Base-by-base conservation (phyloP, 2,113 vertebrate genomes). In the Cyphomyrus plagiostoma region DNA sequence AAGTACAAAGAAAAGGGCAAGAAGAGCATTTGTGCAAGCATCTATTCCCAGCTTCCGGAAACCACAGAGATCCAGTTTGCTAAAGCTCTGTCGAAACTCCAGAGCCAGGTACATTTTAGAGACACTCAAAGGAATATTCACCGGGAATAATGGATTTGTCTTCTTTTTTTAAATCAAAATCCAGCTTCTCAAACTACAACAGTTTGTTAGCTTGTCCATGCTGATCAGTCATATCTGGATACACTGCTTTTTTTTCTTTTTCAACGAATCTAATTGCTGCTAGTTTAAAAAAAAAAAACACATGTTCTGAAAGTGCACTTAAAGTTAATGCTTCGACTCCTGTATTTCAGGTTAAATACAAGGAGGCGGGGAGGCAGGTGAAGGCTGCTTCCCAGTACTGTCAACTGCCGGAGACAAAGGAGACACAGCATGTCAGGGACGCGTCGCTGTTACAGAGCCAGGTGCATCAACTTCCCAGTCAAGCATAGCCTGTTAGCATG, bases 371-470 rank as follows among this genome's bases (percentile, higher is more conserved):
- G 0, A 93, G 49, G 91, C 94, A 91, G 89, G 91, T 92, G 88
- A 77, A 91, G 87, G 93, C 93, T 89, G 92, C 30, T 92, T 93
- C 89, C 42, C 86, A 94, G 82, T 95, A 93, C 87, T 94, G 93
- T 49, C 93, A 89, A 74, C 93, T 95, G 46, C 90, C 94, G 0
- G 93, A 94, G 58, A 95, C 95, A 13, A 26, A 10, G 0, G 94
- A 95, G 92, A 95, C 49, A 56, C 93, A 94, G 87, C 92, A 91
- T 52, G 93, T 93, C 7, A 93, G 88, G 66, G 52, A 84, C 0
- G 90, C 96, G 35, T 94, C 93, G 0, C 93, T 95, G 74, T 94
- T 97, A 89, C 96, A 97, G 94, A 97, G 97, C 90, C 93, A 87
- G 49, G 86, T 87, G 83, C n/a, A 45, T 9, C 19, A 19, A 39